phyloP scores from a whole-genome alignment of 2,797 vertebrate genomes.

The Hippocampus kuda region DNA sequence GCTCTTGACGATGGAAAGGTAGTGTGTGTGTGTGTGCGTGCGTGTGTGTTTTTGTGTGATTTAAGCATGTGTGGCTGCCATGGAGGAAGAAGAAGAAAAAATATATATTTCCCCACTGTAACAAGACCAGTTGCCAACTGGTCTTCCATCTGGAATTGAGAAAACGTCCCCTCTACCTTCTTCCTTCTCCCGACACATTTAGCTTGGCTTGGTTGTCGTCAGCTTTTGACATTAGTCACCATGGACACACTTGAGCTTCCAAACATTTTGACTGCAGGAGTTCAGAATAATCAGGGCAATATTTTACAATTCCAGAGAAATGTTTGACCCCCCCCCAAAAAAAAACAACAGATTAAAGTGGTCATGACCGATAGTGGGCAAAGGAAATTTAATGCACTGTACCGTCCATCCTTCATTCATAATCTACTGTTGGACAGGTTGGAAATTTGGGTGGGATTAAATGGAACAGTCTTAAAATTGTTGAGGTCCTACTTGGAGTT shows the following conservation, averaged over 20 bases:
- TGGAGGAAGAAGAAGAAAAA: slow-evolving; percentile 15
- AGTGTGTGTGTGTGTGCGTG: slow-evolving; percentile 26
- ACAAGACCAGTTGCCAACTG: slow-evolving; percentile 70
- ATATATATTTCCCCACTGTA: slow-evolving; percentile 60
- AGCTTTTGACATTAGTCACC: slow-evolving; percentile 41
- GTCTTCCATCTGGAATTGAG: slow-evolving; percentile 68
- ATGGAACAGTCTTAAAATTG: no score
- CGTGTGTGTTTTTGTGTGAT: slow-evolving; percentile 29
- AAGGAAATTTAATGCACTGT: not conserved
- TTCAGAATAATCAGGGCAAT: not conserved
- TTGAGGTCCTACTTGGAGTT: no score
- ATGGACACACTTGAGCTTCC: not conserved
- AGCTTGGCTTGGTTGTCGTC: slow-evolving; percentile 38
- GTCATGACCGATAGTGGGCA: not conserved
- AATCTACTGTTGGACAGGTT: no score
- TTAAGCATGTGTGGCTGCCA: slow-evolving; percentile 26
- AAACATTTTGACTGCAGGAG: slow-evolving; percentile 29
- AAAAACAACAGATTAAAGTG: no score
- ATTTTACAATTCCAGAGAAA: not conserved
- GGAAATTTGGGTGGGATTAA: no score
- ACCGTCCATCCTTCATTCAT: no score
- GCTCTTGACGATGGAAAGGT: slow-evolving; percentile 60
- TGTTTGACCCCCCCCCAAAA: not conserved
- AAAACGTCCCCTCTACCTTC: slow-evolving; percentile 46
- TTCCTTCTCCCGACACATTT: not conserved